Evolutionary conservation across 2,113 vertebrate genomes (phyloP), one percentile per base, ranked within the genome.

Genomic region (Festucalex cinctus): DNA sequence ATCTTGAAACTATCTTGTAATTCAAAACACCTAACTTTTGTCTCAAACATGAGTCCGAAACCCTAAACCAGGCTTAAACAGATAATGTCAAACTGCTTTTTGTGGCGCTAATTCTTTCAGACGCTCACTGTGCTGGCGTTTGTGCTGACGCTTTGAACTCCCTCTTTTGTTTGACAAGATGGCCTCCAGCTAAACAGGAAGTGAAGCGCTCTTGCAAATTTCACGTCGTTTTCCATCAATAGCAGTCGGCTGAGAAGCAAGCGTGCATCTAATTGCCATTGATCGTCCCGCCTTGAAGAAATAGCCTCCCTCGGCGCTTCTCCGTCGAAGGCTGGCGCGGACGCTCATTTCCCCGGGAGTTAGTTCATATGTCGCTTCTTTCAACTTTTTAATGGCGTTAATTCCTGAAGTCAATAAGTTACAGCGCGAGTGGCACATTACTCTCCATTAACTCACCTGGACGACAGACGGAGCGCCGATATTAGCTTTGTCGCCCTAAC

Each of bases 361-460:
- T 16, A 85, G 74, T 85, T 82, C 75, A 79, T 79, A 66, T 51
- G 68, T 48, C 61, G 70, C 81, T 83, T 64, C 66, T 86, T 86
- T 81, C 5, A 78, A 87, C 77, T 86, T 86, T 84, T 83, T 74
- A 80, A 80, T 73, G 70, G 37, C 83, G 71, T 83, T 85, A 78
- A 88, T 81, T 79, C 77, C 73, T 68, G 83, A 32, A 83, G 84
- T 88, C 85, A 88, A 82, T 87, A 87, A 86, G 75, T 82, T 71
- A 46, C 67, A 70, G 67, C 79, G 44, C 48, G 70, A 79, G 75
- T 66, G 58, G 49, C 72, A 35, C 85, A 88, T 88, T 86, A 85
- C 67, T 90, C 83, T 89, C 74, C 74, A 85, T 89, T 86, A 86
- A 68, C 77, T 79, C 75, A 73, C 71, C 70, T 70, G 65, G 67